These are phyloP conservation scores for Virgularia gustaviana DNA, from an alignment of 92 coral and sea anemone genomes.

Conservation along the genomic window DNA sequence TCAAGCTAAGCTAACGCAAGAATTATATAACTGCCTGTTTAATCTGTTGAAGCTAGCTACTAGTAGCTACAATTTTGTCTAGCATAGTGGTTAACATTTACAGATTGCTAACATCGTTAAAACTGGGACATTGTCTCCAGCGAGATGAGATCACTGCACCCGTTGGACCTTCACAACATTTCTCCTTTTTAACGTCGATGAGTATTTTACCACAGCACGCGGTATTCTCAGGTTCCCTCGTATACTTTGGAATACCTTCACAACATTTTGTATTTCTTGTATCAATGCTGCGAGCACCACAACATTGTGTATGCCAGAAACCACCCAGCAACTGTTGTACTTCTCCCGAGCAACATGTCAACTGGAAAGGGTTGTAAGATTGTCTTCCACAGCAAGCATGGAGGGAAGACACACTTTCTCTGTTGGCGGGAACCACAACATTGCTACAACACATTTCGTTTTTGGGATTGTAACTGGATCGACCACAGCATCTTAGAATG, in stretches of 20 bases:
- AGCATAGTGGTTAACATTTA: neutral
- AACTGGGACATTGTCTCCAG: neutral
- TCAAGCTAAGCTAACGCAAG: no score
- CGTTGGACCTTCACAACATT: constrained; percentile 1
- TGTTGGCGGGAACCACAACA: constrained; percentile 6
- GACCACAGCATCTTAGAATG: constrained; percentile 35
- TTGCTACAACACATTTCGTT: constrained; percentile 18
- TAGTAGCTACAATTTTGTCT: neutral
- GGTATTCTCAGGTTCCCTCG: neutral
- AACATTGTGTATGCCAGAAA: constrained; percentile 9
- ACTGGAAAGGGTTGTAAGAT: constrained; percentile 18
- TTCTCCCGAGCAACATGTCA: constrained; percentile 11
- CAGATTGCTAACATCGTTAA: neutral
- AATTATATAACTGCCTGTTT: neutral
- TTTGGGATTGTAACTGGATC: constrained; percentile 15
- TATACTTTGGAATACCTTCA: neutral
- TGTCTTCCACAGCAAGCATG: constrained; percentile 22
- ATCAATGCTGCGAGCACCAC: constrained; percentile 16
- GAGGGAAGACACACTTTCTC: no score
- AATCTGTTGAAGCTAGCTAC: neutral
- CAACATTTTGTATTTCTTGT: constrained; percentile 10
- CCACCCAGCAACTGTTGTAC: constrained; percentile 22
- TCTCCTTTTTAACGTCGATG: neutral
- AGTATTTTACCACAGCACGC: constrained; percentile 19
- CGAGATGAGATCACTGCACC: neutral